These are phyloP conservation scores for Allacma fusca DNA, from an alignment of 2,888 invertebrate species.

Conservation along the genomic window DNA sequence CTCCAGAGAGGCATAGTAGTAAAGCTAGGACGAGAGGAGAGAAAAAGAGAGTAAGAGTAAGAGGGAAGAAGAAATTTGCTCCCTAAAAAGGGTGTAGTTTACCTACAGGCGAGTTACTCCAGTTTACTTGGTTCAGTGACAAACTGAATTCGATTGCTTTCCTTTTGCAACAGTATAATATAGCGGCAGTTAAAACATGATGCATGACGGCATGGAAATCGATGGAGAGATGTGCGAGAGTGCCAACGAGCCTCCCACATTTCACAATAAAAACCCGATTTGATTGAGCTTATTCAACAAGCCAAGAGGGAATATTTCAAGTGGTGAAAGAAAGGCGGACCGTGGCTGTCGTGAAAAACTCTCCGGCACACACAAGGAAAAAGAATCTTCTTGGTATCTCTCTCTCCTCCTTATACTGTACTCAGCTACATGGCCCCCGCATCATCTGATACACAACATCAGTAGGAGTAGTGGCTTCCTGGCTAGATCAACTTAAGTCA, in stretches of 20 bases:
- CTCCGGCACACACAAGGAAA: background rate
- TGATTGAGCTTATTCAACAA: constrained; percentile 35
- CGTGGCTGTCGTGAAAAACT: constrained; percentile 13
- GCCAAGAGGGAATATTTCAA: constrained; percentile 19
- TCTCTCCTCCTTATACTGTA: no score
- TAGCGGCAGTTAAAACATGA: constrained; percentile 31
- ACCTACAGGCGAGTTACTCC: background rate
- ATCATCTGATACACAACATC: no score
- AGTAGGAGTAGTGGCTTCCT: no score
- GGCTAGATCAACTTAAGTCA: no score
- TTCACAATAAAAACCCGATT: constrained; percentile 34
- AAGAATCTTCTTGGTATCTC: no score
- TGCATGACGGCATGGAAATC: constrained; percentile 28
- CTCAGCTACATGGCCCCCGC: no score
- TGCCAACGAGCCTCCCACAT: constrained; percentile 25
- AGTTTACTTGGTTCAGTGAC: background rate
- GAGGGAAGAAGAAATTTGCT: background rate
- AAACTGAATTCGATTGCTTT: background rate
- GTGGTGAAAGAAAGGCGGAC: constrained; percentile 20
- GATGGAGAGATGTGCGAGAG: constrained; percentile 26
- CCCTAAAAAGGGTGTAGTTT: background rate
- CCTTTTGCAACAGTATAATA: background rate
- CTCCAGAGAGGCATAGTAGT: background rate
- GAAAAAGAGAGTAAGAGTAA: no score
- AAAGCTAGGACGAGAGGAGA: no score